Conservation (phyloP, 2,797 vertebrate genomes). For the Pangasius mekongensis region DNA sequence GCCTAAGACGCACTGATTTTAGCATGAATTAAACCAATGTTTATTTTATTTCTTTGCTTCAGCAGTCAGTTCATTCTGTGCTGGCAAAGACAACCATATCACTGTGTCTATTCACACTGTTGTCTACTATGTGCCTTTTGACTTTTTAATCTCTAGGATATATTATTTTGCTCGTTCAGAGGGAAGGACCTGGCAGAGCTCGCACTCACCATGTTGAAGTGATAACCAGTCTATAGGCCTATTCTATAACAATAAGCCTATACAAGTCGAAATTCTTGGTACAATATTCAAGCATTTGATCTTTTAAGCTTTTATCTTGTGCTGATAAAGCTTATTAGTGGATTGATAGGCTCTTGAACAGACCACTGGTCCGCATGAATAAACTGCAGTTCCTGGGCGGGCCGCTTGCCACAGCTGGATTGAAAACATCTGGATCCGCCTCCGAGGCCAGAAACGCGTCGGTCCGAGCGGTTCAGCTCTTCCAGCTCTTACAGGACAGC, state of each 20-base stretch:
- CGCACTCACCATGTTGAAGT: background rate
- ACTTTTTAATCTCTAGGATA: background rate
- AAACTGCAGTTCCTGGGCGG: slow-evolving; percentile 80
- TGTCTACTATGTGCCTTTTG: background rate
- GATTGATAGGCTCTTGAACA: slow-evolving; percentile 26
- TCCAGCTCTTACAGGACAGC: slow-evolving; percentile 40
- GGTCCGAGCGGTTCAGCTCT: slow-evolving; percentile 49
- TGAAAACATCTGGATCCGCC: slow-evolving; percentile 83
- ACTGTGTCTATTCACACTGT: background rate
- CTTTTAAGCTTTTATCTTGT: background rate
- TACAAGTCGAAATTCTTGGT: background rate
- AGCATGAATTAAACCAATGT: background rate
- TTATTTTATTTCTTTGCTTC: background rate
- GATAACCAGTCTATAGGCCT: background rate
- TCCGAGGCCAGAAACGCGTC: slow-evolving; percentile 54
- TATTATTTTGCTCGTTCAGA: background rate
- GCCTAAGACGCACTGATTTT: background rate
- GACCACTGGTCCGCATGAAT: slow-evolving; percentile 37
- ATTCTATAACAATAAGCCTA: background rate
- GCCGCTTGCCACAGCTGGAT: slow-evolving; percentile 84
- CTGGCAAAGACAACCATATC: background rate
- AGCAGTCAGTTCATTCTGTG: background rate
- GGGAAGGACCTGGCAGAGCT: background rate
- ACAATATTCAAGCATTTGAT: background rate
- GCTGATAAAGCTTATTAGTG: slow-evolving; percentile 11